These are phyloP conservation scores for Coracopsis vasa DNA, from an alignment of 2,113 vertebrate genomes.

Conservation along the genomic window DNA sequence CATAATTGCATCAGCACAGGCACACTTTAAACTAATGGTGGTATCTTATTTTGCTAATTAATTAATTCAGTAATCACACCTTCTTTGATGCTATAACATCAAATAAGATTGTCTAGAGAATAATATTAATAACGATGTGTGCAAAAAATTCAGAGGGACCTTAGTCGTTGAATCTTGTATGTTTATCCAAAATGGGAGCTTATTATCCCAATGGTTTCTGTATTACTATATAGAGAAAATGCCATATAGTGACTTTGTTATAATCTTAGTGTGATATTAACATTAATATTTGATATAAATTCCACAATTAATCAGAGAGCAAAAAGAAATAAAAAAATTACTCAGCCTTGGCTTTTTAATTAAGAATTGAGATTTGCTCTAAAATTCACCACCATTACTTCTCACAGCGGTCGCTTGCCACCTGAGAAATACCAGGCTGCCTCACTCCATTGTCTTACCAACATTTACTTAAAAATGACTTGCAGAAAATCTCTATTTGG, in stretches of 20 bases:
- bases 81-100: neutral
- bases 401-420: neutral
- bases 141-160: neutral
- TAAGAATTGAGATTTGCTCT: neutral
- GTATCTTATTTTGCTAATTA: neutral
- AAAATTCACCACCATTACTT: neutral
- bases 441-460: neutral
- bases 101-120: neutral
- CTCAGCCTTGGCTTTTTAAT: neutral
- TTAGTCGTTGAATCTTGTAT: neutral
- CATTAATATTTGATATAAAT: neutral
- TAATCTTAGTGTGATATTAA: neutral
- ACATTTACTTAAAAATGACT: neutral
- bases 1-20: neutral
- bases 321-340: neutral
- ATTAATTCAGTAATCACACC: neutral
- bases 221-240: neutral
- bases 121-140: neutral
- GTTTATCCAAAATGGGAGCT: neutral
- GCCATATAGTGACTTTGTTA: neutral
- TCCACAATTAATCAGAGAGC: neutral
- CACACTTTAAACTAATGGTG: neutral
- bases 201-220: neutral
- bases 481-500: conserved; percentile 9
- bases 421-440: neutral